Base-by-base conservation (phyloP, 2,888 invertebrate species). In the Diadromus collaris region DNA sequence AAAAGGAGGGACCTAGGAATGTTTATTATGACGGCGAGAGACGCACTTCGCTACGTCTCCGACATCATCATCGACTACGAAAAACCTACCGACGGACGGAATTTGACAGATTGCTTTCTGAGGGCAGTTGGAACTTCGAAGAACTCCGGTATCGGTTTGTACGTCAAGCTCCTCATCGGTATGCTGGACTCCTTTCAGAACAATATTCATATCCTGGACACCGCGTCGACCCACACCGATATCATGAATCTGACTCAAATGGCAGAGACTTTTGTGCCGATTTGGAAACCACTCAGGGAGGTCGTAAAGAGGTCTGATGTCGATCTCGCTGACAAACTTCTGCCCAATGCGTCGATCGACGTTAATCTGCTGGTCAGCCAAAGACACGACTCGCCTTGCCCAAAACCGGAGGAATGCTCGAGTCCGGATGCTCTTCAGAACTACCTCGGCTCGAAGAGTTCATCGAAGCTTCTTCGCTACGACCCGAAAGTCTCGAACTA, bases 321-420 rank as follows among this genome's bases (percentile, higher is more conserved):
- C 5, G 56, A 80, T 3, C 76, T 71, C 16, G 75, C 87, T 10
- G 81, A 86, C 21, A 67, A 70, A 21, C 80, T 86, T 10, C 76
- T 89, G n/a, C 89, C 87, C 0, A 83, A 85, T 6, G 87, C 89
- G 0, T 83, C 67, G n/a, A 86, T 89, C 75, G 88, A 90, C 54
- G 88, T 88, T 56, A 89, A 90, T 82, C 81, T 86, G 58, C 75
- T 89, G 16, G 46, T 84, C 44, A 86, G 83, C 71, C 75, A 81
- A 5, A 67, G 69, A 5, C 80, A 80, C 9, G 80, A 72, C 48
- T 81, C 83, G 3, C 54, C 87, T 3, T 88, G 88, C 34, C 56
- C 64, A 0, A 82, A 81, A 9, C 79, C 67, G 5, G 5, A 19
- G 5, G 83, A 85, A n/a, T 87, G 88, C 9, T 69, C 56, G 4